Evolutionary conservation across 2,113 vertebrate genomes (phyloP).

Genomic region (Alces alces): DNA sequence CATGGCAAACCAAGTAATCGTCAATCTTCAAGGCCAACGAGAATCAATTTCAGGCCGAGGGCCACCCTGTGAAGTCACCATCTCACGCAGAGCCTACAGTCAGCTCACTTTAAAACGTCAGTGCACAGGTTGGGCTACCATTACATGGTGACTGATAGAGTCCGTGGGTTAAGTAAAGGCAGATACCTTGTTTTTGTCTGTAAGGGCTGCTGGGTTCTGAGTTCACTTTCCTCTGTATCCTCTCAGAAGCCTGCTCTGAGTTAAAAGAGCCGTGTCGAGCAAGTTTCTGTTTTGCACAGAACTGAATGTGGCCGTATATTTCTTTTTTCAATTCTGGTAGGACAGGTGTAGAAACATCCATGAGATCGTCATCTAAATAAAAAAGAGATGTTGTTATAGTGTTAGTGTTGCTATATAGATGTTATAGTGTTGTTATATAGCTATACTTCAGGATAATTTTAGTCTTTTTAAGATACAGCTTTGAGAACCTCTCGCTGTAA

Average conservation of each 20-base stretch:
- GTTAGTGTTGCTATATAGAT: background rate
- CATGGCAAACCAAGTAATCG: background rate
- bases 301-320: slow-evolving; percentile 16
- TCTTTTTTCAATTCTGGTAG: slow-evolving; percentile 68
- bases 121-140: background rate
- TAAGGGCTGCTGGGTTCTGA: slow-evolving; percentile 88
- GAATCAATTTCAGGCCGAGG: background rate
- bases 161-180: background rate
- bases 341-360: slow-evolving; percentile 68
- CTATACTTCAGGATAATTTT: background rate
- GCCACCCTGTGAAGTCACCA: background rate
- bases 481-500: slow-evolving; percentile 41
- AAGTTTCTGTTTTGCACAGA: slow-evolving; percentile 77
- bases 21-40: background rate
- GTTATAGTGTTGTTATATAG: background rate
- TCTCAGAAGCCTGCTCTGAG: slow-evolving; percentile 67
- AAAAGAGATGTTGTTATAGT: slow-evolving; percentile 19
- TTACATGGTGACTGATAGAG: rapidly evolving
- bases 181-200: slow-evolving; percentile 78
- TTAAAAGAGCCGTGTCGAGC: slow-evolving; percentile 83
- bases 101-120: background rate
- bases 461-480: slow-evolving; percentile 4
- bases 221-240: slow-evolving; percentile 79
- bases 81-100: background rate
- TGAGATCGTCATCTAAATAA: slow-evolving; percentile 70